Conservation (phyloP, 2,797 vertebrate genomes). For the Eleutherodactylus coqui region DNA sequence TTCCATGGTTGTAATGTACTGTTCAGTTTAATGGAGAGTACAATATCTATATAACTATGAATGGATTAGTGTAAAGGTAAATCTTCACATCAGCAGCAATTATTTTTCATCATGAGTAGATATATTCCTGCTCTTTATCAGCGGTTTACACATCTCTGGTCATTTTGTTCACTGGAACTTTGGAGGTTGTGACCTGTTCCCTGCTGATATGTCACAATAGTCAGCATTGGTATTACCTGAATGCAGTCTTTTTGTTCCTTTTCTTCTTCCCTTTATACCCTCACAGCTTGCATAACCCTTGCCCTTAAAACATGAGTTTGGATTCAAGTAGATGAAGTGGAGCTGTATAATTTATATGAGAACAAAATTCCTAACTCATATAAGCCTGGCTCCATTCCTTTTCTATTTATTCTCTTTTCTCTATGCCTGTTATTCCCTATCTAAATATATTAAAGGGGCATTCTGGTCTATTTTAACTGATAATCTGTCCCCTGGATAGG, state of each 20-base stretch:
- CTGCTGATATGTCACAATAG: conserved; percentile 58
- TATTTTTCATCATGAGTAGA: background rate
- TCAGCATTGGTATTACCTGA: background rate
- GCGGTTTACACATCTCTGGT: conserved; percentile 6
- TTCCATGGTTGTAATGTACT: background rate
- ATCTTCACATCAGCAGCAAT: background rate
- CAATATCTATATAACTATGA: background rate
- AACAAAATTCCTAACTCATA: conserved; percentile 21
- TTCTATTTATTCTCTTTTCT: background rate
- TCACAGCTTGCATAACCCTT: conserved; percentile 49
- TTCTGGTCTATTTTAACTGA: too few relatives aligned
- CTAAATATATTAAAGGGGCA: too few relatives aligned
- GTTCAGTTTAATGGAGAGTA: background rate
- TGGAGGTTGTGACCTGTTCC: conserved; percentile 17
- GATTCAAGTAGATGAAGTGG: conserved; percentile 36
- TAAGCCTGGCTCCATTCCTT: conserved; percentile 12
- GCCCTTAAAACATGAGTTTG: conserved; percentile 41
- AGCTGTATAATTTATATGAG: conserved; percentile 35
- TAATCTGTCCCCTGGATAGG: too few relatives aligned
- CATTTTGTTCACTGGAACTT: background rate
- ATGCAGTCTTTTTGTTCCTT: conserved; percentile 36
- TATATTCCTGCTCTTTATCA: background rate
- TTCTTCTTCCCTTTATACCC: background rate
- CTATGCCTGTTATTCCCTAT: background rate
- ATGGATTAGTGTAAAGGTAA: background rate